phyloP scores from a whole-genome alignment of 2,113 vertebrate genomes.

The Elaphurus davidianus region DNA sequence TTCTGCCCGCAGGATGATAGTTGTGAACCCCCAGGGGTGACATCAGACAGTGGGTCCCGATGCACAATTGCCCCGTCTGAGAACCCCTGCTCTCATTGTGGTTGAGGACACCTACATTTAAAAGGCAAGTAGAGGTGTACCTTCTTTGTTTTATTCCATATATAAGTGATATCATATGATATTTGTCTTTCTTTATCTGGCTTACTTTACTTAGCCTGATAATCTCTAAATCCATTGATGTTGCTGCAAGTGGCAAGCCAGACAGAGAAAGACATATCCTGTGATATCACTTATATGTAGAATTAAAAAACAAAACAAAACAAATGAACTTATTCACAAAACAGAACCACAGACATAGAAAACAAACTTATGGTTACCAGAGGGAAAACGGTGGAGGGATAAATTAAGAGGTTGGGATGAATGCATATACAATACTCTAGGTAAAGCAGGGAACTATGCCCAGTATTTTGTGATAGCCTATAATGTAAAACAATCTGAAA shows the following conservation, averaged over 20 bases:
- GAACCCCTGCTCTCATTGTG: background rate
- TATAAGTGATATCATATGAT: background rate
- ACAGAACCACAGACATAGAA: background rate
- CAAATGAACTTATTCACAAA: background rate
- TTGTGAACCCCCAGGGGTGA: accelerated
- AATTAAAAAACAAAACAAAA: background rate
- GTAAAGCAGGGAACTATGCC: background rate
- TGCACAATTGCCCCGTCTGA: background rate
- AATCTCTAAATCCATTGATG: background rate
- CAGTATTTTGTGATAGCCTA: background rate
- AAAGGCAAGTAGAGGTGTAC: background rate
- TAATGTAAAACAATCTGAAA: background rate
- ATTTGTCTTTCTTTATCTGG: background rate
- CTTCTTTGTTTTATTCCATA: background rate
- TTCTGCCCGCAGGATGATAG: background rate
- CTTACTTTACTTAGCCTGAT: background rate
- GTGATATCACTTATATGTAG: background rate
- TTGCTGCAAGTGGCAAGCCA: background rate
- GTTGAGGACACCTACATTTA: background rate
- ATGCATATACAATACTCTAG: background rate
- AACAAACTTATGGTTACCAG: background rate
- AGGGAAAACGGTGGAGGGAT: background rate
- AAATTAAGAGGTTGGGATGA: background rate
- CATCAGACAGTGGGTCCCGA: background rate
- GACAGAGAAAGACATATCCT: background rate